A percentile compares a stretch with the other conserved stretches of the same genome.
Evolutionary conservation across 2,797 vertebrate genomes (phyloP).

Genomic region (Antrozous pallidus): DNA sequence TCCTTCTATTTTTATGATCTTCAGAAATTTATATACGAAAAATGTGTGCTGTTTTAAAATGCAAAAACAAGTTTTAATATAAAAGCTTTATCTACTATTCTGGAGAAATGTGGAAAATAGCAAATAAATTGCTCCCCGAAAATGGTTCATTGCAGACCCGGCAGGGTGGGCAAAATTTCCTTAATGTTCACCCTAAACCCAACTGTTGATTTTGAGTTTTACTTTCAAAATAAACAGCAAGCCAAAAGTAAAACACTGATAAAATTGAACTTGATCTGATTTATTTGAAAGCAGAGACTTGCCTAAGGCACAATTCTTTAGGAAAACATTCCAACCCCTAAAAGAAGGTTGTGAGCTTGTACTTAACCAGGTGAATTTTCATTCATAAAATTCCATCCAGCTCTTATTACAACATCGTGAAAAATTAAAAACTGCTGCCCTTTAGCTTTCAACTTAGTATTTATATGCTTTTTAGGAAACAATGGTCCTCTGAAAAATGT

Average conservation of each 20-base stretch:
- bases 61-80: not conserved
- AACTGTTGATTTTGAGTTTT: slow-evolving; percentile 60
- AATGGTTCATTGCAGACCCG: not conserved
- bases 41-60: not conserved
- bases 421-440: slow-evolving; percentile 35
- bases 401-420: not conserved
- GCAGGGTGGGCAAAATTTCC: not conserved
- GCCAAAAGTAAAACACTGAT: slow-evolving; percentile 47
- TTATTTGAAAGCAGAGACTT: slow-evolving; percentile 59
- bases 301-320: slow-evolving; percentile 61
- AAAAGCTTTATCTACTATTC: not conserved
- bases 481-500: not conserved
- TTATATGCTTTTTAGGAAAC: not conserved
- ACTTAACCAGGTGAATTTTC: slow-evolving; percentile 54
- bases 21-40: not conserved
- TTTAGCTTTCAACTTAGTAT: slow-evolving; percentile 22
- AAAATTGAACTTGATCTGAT: slow-evolving; percentile 56
- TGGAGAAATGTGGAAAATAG: slow-evolving; percentile 9
- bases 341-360: slow-evolving; percentile 18
- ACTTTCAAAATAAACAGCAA: slow-evolving; percentile 61
- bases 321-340: slow-evolving; percentile 43
- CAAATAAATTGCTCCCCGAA: not conserved
- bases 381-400: slow-evolving; percentile 64
- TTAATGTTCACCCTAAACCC: slow-evolving; percentile 36
- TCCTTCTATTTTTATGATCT: not conserved